Evolutionary conservation across 2,888 invertebrate genomes (phyloP).

Genomic region (Urechis unicinctus): DNA sequence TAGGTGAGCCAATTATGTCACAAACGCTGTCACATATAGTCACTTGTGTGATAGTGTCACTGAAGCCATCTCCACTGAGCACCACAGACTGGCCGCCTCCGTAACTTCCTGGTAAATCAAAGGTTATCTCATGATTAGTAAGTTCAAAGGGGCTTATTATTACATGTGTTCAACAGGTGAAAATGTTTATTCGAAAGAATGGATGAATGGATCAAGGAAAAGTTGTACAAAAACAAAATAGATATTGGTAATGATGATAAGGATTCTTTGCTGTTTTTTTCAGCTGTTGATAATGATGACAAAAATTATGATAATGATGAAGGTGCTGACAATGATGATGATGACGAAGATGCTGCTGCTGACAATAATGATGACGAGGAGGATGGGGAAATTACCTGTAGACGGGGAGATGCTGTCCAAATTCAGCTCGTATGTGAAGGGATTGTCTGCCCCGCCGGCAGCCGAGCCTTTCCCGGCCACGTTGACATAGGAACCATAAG

Average conservation of each 20-base stretch:
- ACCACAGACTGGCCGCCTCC: constrained; percentile 19
- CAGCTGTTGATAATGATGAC: too few relatives aligned
- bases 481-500: not conserved
- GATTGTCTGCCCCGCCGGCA: not conserved
- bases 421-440: constrained; percentile 1
- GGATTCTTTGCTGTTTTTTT: too few relatives aligned
- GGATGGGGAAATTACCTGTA: too few relatives aligned
- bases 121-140: not conserved
- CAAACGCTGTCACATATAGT: constrained; percentile 14
- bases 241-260: too few relatives aligned
- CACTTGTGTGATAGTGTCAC: constrained; percentile 5
- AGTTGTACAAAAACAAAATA: not conserved
- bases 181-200: not conserved
- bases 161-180: too few relatives aligned
- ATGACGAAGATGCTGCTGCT: too few relatives aligned
- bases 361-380: too few relatives aligned
- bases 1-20: not conserved
- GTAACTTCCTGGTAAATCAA: constrained; percentile 17
- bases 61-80: constrained; percentile 15
- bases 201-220: not conserved
- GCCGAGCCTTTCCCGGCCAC: constrained; percentile 5
- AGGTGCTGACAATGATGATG: too few relatives aligned
- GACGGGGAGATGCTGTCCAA: constrained; percentile 2
- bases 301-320: too few relatives aligned
- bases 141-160: too few relatives aligned